Percentiles rank a stretch among this genome's conserved stretches.
Conservation (phyloP, 2,888 invertebrate species). For the Phalera bucephala region DNA sequence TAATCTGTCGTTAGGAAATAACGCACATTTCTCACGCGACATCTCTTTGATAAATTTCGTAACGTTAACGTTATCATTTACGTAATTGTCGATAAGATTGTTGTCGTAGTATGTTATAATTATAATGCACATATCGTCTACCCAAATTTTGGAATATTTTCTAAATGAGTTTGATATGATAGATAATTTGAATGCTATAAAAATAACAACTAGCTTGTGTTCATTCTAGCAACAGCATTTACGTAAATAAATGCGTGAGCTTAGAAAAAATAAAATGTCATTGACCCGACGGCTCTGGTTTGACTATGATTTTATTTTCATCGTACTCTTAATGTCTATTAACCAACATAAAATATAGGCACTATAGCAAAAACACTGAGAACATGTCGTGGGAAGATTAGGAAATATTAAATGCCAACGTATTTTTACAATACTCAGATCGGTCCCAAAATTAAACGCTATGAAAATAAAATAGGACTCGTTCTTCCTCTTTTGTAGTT, state of each 20-base stretch:
- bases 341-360: no score
- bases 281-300: neutral
- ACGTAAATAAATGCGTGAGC: neutral
- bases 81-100: neutral
- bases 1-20: neutral
- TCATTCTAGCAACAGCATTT: neutral
- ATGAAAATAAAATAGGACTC: no score
- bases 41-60: neutral
- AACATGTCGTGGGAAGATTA: no score
- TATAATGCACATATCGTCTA: neutral
- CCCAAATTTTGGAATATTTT: neutral
- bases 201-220: no score
- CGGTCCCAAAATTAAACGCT: no score
- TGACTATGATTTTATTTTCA: neutral
- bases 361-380: no score
- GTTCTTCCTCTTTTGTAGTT: no score
- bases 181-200: no score
- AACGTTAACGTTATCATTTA: neutral
- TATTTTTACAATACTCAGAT: no score
- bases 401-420: no score
- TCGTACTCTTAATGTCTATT: no score
- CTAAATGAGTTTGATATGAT: no score
- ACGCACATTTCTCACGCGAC: neutral
- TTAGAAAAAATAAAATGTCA: neutral
- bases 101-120: constrained; percentile 1